Conservation (phyloP, 2,113 vertebrate genomes). For the Nothoprocta perdicaria region DNA sequence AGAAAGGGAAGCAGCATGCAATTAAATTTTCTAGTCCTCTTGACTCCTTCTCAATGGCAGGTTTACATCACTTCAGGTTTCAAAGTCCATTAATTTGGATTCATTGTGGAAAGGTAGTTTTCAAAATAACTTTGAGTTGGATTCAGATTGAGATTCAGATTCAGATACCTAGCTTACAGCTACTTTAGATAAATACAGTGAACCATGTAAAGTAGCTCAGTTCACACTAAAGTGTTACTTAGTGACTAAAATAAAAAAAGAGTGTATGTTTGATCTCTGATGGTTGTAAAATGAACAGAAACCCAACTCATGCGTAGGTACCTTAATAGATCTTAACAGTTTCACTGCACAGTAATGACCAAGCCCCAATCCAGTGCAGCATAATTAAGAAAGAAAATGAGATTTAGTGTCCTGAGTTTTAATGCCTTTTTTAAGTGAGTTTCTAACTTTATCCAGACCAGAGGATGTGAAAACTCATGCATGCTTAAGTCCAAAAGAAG, state of each 20-base stretch:
- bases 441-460: not conserved
- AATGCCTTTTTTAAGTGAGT: not conserved
- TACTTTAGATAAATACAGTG: not conserved
- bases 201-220: not conserved
- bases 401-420: not conserved
- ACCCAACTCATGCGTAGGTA: not conserved
- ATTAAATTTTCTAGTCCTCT: not conserved
- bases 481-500: not conserved
- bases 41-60: too few relatives aligned
- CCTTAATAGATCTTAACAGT: not conserved
- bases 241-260: not conserved
- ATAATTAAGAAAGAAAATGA: not conserved
- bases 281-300: not conserved
- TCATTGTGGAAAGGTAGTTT: not conserved
- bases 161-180: not conserved
- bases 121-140: not conserved
- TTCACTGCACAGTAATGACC: not conserved
- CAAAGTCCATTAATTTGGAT: not conserved
- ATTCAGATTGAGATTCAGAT: not conserved
- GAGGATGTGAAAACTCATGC: too few relatives aligned
- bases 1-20: not conserved
- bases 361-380: not conserved
- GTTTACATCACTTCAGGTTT: not conserved
- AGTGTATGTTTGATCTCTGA: not conserved
- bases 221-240: not conserved